Base-by-base conservation (phyloP, 2,888 invertebrate genomes). In the Amblyteles armatorius region DNA sequence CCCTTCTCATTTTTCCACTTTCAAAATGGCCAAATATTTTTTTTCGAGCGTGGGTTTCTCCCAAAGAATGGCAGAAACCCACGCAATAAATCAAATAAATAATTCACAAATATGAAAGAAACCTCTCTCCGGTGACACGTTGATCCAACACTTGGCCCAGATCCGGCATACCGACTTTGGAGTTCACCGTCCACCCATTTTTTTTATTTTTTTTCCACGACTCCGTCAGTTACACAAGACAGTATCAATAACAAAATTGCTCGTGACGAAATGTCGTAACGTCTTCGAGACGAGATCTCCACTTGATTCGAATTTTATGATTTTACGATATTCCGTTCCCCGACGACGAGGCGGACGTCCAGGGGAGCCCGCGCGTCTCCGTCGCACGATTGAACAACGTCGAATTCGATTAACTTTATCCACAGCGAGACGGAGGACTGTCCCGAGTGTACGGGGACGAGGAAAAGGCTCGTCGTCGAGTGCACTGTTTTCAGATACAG, bases 381-480 rank as follows among this genome's bases (percentile, higher is more conserved):
- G 44, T 36, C 55, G 65, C 57, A 71, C 79, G 67, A 84, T 80
- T 77, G 77, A 71, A 80, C 80, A 84, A 60, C 73, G 72, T 73
- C 50, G 50, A 78, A 81, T 81, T 72, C 78, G 78, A 84, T 81
- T 81, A 78, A 74, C 79, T 40, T 69, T 63, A 55, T 52, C 36
- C 13, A 4, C 19, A 69, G 6, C 67, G 9, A 19, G 48, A 26
- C 11, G 19, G 29, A 67, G 55, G 50, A 40, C 63, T 4, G 22
- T 44, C 9, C 22, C 22, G 48, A 48, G 26, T 33, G n/a, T 13
- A 22, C 22, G 22, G 11, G 48, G 72, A 40, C 57, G 40, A 40
- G 40, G 11, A 40, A 19, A 57, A 57, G 57, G 67, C 67, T 44
- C 36, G 67, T 67, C 68, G 73, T 67, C 22, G 73, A 80, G 52